Conservation (phyloP, 2,797 vertebrate genomes). For the Picus viridis region DNA sequence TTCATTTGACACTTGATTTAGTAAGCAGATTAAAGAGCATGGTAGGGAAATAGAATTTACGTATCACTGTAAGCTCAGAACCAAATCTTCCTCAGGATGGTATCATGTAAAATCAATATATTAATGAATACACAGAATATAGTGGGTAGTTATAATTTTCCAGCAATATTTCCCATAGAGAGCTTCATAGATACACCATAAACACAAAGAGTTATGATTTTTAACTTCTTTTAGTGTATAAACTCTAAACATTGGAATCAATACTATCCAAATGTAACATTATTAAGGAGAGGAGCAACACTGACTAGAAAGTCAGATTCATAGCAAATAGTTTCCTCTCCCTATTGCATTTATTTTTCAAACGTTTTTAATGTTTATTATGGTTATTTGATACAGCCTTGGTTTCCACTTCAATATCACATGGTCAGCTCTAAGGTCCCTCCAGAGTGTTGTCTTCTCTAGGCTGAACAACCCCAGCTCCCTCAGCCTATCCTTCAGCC, state of each 20-base stretch:
- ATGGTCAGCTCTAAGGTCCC: too few species aligned
- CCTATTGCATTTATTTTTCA: not conserved
- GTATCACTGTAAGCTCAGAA: slow-evolving; percentile 35
- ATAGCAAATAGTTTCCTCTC: not conserved
- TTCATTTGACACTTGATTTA: not conserved
- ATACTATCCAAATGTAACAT: not conserved
- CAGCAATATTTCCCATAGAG: not conserved
- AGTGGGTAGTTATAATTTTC: not conserved
- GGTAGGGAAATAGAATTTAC: slow-evolving; percentile 29
- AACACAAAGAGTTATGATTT: slow-evolving; percentile 6
- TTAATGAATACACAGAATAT: not conserved
- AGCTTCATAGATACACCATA: not conserved
- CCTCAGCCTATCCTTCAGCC: too few species aligned
- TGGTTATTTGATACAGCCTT: not conserved
- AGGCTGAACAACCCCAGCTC: too few species aligned
- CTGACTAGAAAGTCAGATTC: not conserved
- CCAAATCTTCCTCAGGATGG: slow-evolving; percentile 12
- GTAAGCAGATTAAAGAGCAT: not conserved
- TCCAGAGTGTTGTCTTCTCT: too few species aligned
- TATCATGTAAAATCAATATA: not conserved
- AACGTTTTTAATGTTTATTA: not conserved
- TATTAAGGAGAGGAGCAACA: not conserved
- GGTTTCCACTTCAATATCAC: not conserved
- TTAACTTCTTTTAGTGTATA: slow-evolving; percentile 15
- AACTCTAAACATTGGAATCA: not conserved